These are phyloP conservation scores for Gortyna flavago DNA, from an alignment of 2,888 invertebrate genomes.

Conservation along the genomic window DNA sequence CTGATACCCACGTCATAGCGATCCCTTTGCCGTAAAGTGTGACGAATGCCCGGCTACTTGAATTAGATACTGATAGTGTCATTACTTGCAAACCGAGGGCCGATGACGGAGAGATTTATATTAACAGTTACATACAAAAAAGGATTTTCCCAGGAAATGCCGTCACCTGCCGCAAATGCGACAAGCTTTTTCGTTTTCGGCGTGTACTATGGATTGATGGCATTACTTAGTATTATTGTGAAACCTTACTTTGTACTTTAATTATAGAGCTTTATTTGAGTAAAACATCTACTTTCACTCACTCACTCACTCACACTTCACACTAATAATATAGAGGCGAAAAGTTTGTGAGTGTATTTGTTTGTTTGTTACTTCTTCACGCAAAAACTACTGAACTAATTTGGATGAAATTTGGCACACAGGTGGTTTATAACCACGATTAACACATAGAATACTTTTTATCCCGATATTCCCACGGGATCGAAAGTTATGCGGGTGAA, in stretches of 20 bases:
- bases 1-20: conserved; percentile 64
- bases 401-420: not conserved
- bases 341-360: not conserved
- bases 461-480: not conserved
- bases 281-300: not conserved
- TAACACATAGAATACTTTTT: not conserved
- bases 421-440: not conserved
- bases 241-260: not conserved
- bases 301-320: not conserved
- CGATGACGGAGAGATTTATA: conserved; percentile 43
- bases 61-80: conserved; percentile 66
- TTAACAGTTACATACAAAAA: conserved; percentile 43
- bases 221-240: not conserved
- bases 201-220: not conserved
- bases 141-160: conserved; percentile 26
- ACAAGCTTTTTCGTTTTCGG: conserved; percentile 1
- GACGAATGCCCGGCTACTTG: conserved; percentile 64
- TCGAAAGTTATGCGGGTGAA: not conserved
- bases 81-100: conserved; percentile 57
- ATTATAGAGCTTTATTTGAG: conserved; percentile 1
- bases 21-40: conserved; percentile 60
- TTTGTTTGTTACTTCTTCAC: not conserved
- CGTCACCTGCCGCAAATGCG: conserved; percentile 24
- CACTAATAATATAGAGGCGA: not conserved
- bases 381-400: not conserved